Evolutionary conservation across 2,797 vertebrate genomes (phyloP).

Genomic region (Liparis tanakae): DNA sequence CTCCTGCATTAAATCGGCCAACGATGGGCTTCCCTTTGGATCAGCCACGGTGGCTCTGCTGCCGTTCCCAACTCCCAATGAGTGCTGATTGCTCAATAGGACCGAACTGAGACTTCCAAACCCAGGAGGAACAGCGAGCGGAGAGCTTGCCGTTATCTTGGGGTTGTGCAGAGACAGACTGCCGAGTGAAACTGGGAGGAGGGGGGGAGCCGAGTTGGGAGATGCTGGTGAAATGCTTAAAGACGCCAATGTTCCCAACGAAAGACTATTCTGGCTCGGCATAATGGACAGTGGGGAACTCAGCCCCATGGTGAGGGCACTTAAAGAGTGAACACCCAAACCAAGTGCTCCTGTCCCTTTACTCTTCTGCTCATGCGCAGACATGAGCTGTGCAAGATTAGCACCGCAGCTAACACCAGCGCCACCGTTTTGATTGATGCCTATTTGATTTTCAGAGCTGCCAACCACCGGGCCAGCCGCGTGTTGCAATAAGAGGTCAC

Average conservation of each 20-base stretch:
- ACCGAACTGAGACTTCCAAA: slow-evolving; percentile 77
- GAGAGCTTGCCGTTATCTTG: slow-evolving; percentile 37
- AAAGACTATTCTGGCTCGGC: slow-evolving; percentile 63
- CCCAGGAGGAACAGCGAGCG: slow-evolving; percentile 66
- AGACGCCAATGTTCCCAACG: slow-evolving; percentile 68
- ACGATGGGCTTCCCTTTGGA: slow-evolving; percentile 82
- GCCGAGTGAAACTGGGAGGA: slow-evolving; percentile 77
- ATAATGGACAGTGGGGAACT: slow-evolving; percentile 53
- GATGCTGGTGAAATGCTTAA: slow-evolving; percentile 55
- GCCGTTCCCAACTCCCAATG: slow-evolving; percentile 58
- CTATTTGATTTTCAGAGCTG: slow-evolving; percentile 42
- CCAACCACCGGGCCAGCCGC: slow-evolving; percentile 34
- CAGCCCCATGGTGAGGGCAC: slow-evolving; percentile 38
- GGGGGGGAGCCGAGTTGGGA: slow-evolving; percentile 53
- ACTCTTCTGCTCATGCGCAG: slow-evolving; percentile 68
- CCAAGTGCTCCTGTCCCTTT: slow-evolving; percentile 23
- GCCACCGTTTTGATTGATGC: background rate
- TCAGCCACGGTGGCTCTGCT: slow-evolving; percentile 58
- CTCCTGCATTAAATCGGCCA: slow-evolving; percentile 90
- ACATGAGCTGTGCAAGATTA: slow-evolving; percentile 80
- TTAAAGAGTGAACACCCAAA: slow-evolving; percentile 43
- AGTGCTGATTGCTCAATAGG: slow-evolving; percentile 65
- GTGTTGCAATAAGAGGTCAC: slow-evolving; percentile 67
- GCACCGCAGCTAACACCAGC: slow-evolving; percentile 21
- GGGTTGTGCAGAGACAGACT: slow-evolving; percentile 75